These are phyloP conservation scores for Anser brachyrhynchus DNA, from an alignment of 2,113 vertebrate species.

Conservation along the genomic window DNA sequence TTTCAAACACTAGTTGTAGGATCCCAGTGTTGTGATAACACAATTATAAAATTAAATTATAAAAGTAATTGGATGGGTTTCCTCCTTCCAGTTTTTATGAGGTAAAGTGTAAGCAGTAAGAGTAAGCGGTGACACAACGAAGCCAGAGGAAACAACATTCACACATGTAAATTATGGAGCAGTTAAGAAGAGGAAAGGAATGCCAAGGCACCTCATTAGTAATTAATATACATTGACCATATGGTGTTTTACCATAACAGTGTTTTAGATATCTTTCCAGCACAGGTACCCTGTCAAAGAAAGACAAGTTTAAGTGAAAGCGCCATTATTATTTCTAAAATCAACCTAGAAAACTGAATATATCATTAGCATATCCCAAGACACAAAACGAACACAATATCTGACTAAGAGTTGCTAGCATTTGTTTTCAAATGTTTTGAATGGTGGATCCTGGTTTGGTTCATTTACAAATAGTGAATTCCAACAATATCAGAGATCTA, in stretches of 20 bases:
- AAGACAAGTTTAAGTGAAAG: not conserved
- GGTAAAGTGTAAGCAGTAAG: not conserved
- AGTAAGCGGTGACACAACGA: not conserved
- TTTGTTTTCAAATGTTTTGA: not conserved
- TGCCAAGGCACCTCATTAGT: not conserved
- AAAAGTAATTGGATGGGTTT: conserved; percentile 7
- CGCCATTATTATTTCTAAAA: not conserved
- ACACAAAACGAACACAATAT: not conserved
- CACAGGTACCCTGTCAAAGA: not conserved
- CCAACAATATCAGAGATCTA: not conserved
- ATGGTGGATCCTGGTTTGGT: not conserved
- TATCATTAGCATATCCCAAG: not conserved
- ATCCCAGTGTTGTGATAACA: rapidly evolving
- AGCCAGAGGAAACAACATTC: not conserved
- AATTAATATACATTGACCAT: not conserved
- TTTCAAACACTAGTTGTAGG: not conserved
- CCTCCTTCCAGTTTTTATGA: conserved; percentile 2
- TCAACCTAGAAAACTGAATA: not conserved
- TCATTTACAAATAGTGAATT: not conserved
- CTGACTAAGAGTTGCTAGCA: not conserved
- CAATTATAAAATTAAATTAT: not conserved
- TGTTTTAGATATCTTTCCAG: not conserved
- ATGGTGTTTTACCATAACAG: not conserved
- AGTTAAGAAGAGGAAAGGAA: not conserved
- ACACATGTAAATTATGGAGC: not conserved